Evolutionary conservation across 1,140 invertebrate genomes (phyloP), one percentile per base, ranked within the genome.

Genomic region (Eubasilissa regina): DNA sequence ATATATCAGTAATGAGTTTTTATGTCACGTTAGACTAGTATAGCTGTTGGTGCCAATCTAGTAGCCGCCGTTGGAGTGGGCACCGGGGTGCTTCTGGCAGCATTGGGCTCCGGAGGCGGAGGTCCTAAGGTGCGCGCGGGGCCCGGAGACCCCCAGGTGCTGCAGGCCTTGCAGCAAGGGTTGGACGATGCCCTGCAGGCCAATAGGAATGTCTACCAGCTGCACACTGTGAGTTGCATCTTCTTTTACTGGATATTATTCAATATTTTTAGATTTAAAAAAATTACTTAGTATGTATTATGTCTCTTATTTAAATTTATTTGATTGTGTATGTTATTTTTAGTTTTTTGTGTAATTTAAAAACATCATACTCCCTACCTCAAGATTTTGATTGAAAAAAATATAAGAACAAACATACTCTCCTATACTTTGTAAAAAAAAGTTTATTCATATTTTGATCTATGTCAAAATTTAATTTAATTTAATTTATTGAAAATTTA

Each of bases 41-140:
- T 98, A 25, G 93, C 95, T 0, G 92, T 99, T 64, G 97, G 97
- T 1, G 97, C 78, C 43, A 76, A 64, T 47, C 58, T 83, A 13
- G 81, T 83, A n/a, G 81, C 81, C 47, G 81, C 81, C 0, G 77
- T 83, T 17, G 81, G 81, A 35, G 81, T 83, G 35, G 81, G 81
- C 35, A 83, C 81, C 15, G 81, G 79, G 11, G 81, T 83, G 4
- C 74, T 83, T n/a, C 21, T 83, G 15, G 79, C 78, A 17, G 81
- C 81, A 4, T 68, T 83, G 70, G 81, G 81, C 44, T 12, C 76
- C 10, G 51, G 78, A 9, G 58, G 47, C 1, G 79, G 78, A 15
- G 81, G 81, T 11, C 81, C 81, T 19, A 51, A 64, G n/a, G 56
- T 83, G 48, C 58, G 77, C 12, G 78, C 81, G 4, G 81, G 78